phyloP scores from a whole-genome alignment of 2,888 invertebrate species.

The Hypercompe scribonia region DNA sequence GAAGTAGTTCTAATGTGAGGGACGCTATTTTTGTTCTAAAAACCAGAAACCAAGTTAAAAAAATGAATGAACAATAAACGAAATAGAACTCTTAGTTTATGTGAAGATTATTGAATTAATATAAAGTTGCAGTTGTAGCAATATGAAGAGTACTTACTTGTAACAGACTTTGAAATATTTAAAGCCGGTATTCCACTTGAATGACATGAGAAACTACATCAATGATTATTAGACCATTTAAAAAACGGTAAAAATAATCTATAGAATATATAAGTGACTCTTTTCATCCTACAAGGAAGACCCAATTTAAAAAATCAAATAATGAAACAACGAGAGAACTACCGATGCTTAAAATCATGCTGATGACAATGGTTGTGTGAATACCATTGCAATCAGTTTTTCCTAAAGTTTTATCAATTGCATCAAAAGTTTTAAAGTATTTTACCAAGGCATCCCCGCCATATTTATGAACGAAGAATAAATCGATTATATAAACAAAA shows the following conservation, averaged over 20 bases:
- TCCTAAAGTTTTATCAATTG: neutral
- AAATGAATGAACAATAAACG: no score
- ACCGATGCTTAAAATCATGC: neutral
- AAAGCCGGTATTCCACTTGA: no score
- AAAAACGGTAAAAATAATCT: no score
- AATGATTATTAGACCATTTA: constrained; percentile 36
- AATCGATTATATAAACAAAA: constrained; percentile 46
- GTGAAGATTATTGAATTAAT: no score
- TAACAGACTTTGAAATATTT: no score
- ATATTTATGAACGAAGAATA: constrained; percentile 37
- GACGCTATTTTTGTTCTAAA: no score
- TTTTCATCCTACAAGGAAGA: constrained; percentile 22
- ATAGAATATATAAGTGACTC: constrained; percentile 23
- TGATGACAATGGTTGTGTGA: neutral
- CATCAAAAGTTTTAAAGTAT: constrained; percentile 34
- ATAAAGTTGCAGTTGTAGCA: no score
- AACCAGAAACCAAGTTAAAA: no score
- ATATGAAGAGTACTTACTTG: no score
- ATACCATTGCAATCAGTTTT: neutral
- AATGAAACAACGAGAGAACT: constrained; percentile 11
- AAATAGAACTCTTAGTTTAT: no score
- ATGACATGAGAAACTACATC: constrained; percentile 23
- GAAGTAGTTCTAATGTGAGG: no score
- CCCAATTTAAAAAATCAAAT: constrained; percentile 38
- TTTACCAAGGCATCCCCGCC: constrained; percentile 29